Percentiles rank a stretch among this genome's conserved stretches.
These are phyloP conservation scores for Chromoteleia sp. DNA, from an alignment of 2,888 invertebrate genomes.

Conservation along the genomic window DNA sequence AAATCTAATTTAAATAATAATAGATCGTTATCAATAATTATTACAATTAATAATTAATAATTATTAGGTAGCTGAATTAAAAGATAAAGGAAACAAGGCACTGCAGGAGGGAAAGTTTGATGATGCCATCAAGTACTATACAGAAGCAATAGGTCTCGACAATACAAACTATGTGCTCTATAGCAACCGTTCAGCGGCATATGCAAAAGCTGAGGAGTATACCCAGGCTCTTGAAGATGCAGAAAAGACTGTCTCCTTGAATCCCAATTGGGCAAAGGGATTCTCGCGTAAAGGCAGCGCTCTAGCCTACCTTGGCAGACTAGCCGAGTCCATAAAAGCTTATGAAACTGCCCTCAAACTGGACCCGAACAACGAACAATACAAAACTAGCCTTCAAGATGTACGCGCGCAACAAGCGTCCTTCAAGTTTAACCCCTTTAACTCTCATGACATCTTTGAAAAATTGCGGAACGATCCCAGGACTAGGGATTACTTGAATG, in stretches of 20 bases:
- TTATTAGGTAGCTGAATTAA: constrained; percentile 91
- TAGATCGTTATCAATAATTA: too few species aligned
- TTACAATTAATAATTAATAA: too few species aligned
- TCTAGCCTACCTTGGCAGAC: constrained; percentile 90
- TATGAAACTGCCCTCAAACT: constrained; percentile 90
- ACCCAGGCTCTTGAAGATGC: constrained; percentile 93
- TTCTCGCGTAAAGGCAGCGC: constrained; percentile 96
- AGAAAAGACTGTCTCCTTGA: constrained; percentile 91
- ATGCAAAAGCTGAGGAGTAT: constrained; percentile 92
- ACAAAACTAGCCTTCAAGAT: constrained; percentile 89
- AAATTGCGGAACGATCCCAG: constrained; percentile 89
- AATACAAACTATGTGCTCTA: constrained; percentile 93
- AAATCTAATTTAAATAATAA: too few species aligned
- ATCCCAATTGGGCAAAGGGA: constrained; percentile 94
- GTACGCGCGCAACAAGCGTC: constrained; percentile 84
- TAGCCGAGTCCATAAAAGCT: constrained; percentile 90
- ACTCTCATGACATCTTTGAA: constrained; percentile 86
- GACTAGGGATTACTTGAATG: constrained; percentile 89
- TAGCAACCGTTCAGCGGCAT: constrained; percentile 96
- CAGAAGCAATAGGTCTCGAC: constrained; percentile 93
- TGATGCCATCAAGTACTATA: constrained; percentile 92
- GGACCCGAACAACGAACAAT: constrained; percentile 90
- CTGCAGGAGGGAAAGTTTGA: constrained; percentile 91
- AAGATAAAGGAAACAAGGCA: constrained; percentile 95
- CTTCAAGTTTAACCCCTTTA: constrained; percentile 85